Percentiles rank a stretch among this genome's conserved stretches.
Conservation (phyloP, 2,888 invertebrate species). For the Nematopogon swammerdamellus region DNA sequence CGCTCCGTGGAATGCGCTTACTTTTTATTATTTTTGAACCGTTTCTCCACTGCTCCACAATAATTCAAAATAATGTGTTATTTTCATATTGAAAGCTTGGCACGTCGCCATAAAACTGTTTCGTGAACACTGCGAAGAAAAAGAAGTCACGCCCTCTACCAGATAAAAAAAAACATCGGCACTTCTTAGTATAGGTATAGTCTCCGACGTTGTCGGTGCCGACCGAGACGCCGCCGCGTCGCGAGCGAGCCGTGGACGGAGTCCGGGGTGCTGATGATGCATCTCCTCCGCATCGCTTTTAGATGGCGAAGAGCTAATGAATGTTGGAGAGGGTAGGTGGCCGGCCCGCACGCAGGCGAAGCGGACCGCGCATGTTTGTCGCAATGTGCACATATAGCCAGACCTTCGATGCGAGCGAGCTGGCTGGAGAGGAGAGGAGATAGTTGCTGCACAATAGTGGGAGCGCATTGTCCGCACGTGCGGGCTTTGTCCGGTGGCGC, state of each 20-base stretch:
- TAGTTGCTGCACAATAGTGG: not conserved
- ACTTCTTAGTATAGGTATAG: too few relatives aligned
- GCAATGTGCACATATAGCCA: not conserved
- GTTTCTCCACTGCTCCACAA: not conserved
- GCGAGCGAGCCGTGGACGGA: not conserved
- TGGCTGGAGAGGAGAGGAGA: too few relatives aligned
- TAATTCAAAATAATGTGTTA: constrained; percentile 2
- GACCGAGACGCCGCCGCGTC: too few relatives aligned
- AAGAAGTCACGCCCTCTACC: not conserved
- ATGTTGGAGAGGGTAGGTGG: not conserved
- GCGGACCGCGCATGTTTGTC: not conserved
- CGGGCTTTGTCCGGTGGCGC: not conserved
- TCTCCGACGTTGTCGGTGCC: too few relatives aligned
- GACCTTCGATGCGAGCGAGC: not conserved
- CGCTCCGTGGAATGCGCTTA: not conserved
- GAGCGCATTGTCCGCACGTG: not conserved
- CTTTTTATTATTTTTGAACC: constrained; percentile 2
- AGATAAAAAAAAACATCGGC: not conserved
- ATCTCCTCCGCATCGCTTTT: too few relatives aligned
- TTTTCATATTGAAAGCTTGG: constrained; percentile 2
- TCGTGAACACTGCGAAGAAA: not conserved
- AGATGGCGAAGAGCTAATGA: not conserved
- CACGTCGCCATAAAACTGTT: not conserved
- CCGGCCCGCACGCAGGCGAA: not conserved
- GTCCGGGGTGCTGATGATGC: too few relatives aligned